Percentiles rank a stretch among this genome's conserved stretches.
Conservation (phyloP, 1,140 invertebrate species). For the Saccostrea glomerata region DNA sequence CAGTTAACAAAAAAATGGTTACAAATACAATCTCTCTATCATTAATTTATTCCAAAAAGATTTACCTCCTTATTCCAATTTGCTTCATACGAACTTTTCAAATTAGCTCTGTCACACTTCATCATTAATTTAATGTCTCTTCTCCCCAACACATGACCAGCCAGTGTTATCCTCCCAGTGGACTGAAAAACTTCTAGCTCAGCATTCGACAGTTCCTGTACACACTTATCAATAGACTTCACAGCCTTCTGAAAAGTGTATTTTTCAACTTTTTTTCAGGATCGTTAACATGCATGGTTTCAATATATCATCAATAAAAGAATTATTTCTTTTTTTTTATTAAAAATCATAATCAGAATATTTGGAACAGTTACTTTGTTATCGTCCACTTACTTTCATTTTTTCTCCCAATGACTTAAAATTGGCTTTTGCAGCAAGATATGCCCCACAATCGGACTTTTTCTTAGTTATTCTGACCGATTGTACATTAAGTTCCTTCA, state of each 20-base stretch:
- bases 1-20: no score
- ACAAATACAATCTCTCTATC: no score
- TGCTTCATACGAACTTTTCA: constrained; percentile 87
- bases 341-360: not conserved
- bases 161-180: constrained; percentile 83
- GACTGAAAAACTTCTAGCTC: constrained; percentile 89
- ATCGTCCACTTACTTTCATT: constrained; percentile 59
- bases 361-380: not conserved
- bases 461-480: constrained; percentile 92
- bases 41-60: not conserved
- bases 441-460: constrained; percentile 95
- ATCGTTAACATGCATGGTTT: no score
- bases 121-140: constrained; percentile 94
- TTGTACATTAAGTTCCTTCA: constrained; percentile 96
- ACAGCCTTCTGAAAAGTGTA: constrained; percentile 86
- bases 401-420: constrained; percentile 90
- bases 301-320: no score
- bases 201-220: constrained; percentile 89
- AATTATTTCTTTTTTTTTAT: no score
- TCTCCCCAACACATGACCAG: constrained; percentile 84
- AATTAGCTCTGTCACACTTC: constrained; percentile 82
- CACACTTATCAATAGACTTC: constrained; percentile 90
- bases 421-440: constrained; percentile 95
- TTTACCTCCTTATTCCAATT: constrained; percentile 90
- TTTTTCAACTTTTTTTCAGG: no score